phyloP scores from a whole-genome alignment of 2,888 invertebrate genomes.

The Epicampocera succincta region DNA sequence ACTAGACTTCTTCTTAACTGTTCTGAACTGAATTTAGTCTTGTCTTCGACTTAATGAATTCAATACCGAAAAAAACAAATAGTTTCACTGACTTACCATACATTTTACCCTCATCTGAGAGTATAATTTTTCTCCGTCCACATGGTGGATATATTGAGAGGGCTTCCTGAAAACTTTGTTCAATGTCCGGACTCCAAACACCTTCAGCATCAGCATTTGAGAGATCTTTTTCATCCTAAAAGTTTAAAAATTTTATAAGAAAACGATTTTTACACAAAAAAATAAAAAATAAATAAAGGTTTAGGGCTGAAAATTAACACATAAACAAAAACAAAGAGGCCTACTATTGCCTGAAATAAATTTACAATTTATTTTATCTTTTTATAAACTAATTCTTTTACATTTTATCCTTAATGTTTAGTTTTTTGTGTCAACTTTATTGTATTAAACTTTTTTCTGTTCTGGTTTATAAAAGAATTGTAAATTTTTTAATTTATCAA shows the following conservation, averaged over 20 bases:
- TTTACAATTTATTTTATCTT: too few relatives aligned
- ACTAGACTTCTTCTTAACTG: not conserved
- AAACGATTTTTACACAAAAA: not conserved
- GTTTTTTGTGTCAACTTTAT: too few relatives aligned
- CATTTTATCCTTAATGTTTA: too few relatives aligned
- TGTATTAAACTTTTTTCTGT: too few relatives aligned
- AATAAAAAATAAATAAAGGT: constrained; percentile 1
- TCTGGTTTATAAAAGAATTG: too few relatives aligned
- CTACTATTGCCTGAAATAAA: too few relatives aligned
- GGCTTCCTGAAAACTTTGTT: constrained; percentile 99
- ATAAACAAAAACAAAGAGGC: too few relatives aligned
- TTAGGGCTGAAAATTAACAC: too few relatives aligned
- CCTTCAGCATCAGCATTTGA: constrained; percentile 99
- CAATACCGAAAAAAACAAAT: not conserved
- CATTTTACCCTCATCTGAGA: constrained; percentile 99
- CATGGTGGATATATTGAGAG: constrained; percentile 99
- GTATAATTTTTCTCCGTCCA: constrained; percentile 99
- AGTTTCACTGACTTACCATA: constrained; percentile 92
- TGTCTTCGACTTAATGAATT: not conserved
- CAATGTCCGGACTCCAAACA: constrained; percentile 99
- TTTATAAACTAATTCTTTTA: too few relatives aligned
- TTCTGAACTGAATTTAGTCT: not conserved
- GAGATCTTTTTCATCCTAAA: constrained; percentile 92
- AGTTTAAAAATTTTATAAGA: constrained; percentile 56
- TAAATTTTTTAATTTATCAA: too few relatives aligned